Percentiles rank a stretch among this genome's conserved stretches.
Evolutionary conservation across 2,113 vertebrate genomes (phyloP).

Genomic region (Phrynosoma platyrhinos): DNA sequence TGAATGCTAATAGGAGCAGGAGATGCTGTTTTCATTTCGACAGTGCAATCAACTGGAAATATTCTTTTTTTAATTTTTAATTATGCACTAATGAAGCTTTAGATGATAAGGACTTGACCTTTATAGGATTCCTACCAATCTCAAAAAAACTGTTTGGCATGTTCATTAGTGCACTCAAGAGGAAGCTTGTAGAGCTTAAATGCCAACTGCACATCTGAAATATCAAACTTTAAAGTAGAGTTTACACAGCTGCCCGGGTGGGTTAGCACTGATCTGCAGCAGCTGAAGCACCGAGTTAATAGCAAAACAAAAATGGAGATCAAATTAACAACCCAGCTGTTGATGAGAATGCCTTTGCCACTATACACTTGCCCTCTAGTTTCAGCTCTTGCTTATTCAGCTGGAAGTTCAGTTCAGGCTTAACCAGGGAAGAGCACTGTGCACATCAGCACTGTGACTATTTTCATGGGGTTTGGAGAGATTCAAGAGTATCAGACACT

Average conservation of each 20-base stretch:
- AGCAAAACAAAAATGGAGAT: slow-evolving; percentile 37
- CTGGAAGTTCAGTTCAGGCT: neutral
- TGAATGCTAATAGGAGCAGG: neutral
- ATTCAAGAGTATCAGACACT: neutral
- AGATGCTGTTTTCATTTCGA: slow-evolving; percentile 47
- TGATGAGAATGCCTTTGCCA: slow-evolving; percentile 16
- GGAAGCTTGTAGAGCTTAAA: slow-evolving; percentile 54
- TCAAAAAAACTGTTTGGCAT: slow-evolving; percentile 39
- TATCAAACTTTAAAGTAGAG: slow-evolving; percentile 48
- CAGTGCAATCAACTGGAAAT: slow-evolving; percentile 35
- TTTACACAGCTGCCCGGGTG: slow-evolving; percentile 53
- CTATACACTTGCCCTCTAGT: neutral
- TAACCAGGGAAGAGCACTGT: neutral
- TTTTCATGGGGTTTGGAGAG: neutral
- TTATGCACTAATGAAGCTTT: slow-evolving; percentile 27
- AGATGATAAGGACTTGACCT: slow-evolving; percentile 47
- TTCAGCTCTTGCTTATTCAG: neutral
- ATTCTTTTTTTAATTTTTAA: slow-evolving; percentile 40
- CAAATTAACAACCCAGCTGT: slow-evolving; percentile 33
- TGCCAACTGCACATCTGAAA: slow-evolving; percentile 58
- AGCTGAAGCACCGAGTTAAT: slow-evolving; percentile 12
- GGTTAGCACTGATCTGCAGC: slow-evolving; percentile 19
- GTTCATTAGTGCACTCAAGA: slow-evolving; percentile 53
- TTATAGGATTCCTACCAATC: slow-evolving; percentile 46
- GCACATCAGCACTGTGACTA: neutral